Evolutionary conservation across 2,797 vertebrate species (phyloP).

Genomic region (Streptopelia turtur): DNA sequence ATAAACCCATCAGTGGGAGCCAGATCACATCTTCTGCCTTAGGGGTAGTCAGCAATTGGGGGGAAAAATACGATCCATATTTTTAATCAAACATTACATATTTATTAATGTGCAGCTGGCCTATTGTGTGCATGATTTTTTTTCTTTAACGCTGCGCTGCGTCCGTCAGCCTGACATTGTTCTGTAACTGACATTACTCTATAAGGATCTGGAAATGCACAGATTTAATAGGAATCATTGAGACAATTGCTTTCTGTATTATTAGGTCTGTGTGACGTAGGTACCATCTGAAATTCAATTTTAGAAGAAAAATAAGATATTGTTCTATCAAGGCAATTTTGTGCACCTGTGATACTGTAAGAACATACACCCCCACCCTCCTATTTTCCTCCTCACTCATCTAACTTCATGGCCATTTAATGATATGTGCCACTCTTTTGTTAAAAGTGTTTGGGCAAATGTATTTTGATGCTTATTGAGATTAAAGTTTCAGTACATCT

Average conservation of each 20-base stretch:
- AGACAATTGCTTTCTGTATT: slow-evolving; percentile 66
- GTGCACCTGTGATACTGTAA: slow-evolving; percentile 51
- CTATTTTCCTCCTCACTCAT: slow-evolving; percentile 18
- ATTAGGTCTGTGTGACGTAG: slow-evolving; percentile 58
- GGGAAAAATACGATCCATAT: slow-evolving; percentile 85
- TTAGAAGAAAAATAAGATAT: slow-evolving; percentile 56
- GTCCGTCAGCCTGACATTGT: slow-evolving; percentile 80
- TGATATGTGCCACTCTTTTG: slow-evolving; percentile 36
- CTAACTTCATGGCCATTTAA: background rate
- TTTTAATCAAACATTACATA: slow-evolving; percentile 89
- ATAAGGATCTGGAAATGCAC: slow-evolving; percentile 72
- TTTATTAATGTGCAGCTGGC: slow-evolving; percentile 89
- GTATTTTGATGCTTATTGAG: slow-evolving; percentile 77
- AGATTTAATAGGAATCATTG: slow-evolving; percentile 70
- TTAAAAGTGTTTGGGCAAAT: slow-evolving; percentile 66
- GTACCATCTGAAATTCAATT: slow-evolving; percentile 68
- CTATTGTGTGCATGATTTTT: slow-evolving; percentile 80
- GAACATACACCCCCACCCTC: slow-evolving; percentile 9
- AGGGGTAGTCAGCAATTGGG: slow-evolving; percentile 79
- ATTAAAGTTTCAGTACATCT: slow-evolving; percentile 74
- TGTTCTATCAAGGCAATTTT: slow-evolving; percentile 63
- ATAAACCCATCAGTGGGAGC: slow-evolving; percentile 81
- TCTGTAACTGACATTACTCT: slow-evolving; percentile 77
- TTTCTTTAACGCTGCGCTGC: slow-evolving; percentile 72
- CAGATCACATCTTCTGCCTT: slow-evolving; percentile 84